These are phyloP conservation scores for Ophion obscuratus DNA, from an alignment of 2,888 invertebrate genomes.

Conservation along the genomic window DNA sequence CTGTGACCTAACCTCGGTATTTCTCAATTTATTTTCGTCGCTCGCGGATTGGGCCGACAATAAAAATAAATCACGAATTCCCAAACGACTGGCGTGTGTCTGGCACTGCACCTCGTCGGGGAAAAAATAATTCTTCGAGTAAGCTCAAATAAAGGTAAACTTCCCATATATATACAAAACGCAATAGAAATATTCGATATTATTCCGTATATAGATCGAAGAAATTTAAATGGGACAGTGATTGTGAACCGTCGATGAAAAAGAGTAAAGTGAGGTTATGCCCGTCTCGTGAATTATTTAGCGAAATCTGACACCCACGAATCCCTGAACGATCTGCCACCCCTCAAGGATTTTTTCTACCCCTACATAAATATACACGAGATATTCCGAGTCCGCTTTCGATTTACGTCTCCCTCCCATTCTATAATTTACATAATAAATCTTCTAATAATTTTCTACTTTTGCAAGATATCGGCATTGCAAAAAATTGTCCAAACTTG, in stretches of 20 bases:
- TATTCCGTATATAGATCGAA: slow-evolving; percentile 13
- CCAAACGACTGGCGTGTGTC: background rate
- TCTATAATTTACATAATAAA: background rate
- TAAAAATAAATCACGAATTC: background rate
- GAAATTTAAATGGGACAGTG: slow-evolving; percentile 44
- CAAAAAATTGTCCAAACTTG: background rate
- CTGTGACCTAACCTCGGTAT: background rate
- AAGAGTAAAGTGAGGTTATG: slow-evolving; percentile 11
- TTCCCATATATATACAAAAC: background rate
- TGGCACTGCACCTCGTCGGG: background rate
- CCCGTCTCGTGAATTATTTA: slow-evolving; percentile 53
- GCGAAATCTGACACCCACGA: slow-evolving; percentile 47
- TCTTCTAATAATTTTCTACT: background rate
- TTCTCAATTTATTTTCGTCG: background rate
- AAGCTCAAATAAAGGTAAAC: background rate
- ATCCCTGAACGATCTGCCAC: slow-evolving; percentile 50
- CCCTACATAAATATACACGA: background rate
- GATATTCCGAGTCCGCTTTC: background rate
- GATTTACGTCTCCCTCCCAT: background rate
- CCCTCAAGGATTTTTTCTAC: slow-evolving; percentile 14
- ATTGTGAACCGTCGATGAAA: slow-evolving; percentile 6
- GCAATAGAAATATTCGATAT: background rate
- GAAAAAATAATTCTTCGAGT: background rate
- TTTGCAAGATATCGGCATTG: background rate
- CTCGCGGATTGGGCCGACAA: background rate